phyloP scores from a whole-genome alignment of 2,113 vertebrate genomes.

The Vidua chalybeata region DNA sequence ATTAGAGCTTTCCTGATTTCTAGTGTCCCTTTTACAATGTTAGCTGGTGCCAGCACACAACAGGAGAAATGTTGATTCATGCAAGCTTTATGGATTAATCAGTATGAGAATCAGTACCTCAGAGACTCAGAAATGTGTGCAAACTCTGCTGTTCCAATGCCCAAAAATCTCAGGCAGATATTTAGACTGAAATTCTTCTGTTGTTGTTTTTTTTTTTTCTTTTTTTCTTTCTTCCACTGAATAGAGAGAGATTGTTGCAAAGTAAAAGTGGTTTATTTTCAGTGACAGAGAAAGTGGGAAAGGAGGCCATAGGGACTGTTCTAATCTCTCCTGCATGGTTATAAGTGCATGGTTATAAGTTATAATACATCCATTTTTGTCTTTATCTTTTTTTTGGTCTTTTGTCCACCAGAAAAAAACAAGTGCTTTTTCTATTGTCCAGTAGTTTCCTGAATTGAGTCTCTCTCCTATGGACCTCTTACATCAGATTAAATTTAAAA shows the following conservation, averaged over 20 bases:
- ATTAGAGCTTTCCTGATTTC: neutral
- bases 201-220: neutral
- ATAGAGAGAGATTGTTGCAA: neutral
- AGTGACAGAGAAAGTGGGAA: neutral
- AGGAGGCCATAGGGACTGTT: neutral
- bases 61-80: constrained; percentile 23
- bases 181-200: neutral
- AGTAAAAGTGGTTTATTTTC: neutral
- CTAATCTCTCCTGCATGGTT: neutral
- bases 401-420: neutral
- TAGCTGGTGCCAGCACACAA: neutral
- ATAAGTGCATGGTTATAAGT: neutral
- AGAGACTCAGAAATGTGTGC: neutral
- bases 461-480: neutral
- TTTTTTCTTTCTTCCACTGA: neutral
- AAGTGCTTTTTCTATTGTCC: neutral
- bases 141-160: neutral
- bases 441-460: neutral
- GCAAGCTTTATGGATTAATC: constrained; percentile 41
- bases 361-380: neutral
- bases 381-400: neutral
- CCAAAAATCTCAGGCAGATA: neutral
- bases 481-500: neutral
- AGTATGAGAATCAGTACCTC: neutral
- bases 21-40: neutral